Conservation (phyloP, 2,797 vertebrate genomes). For the Chaetophractus vellerosus region DNA sequence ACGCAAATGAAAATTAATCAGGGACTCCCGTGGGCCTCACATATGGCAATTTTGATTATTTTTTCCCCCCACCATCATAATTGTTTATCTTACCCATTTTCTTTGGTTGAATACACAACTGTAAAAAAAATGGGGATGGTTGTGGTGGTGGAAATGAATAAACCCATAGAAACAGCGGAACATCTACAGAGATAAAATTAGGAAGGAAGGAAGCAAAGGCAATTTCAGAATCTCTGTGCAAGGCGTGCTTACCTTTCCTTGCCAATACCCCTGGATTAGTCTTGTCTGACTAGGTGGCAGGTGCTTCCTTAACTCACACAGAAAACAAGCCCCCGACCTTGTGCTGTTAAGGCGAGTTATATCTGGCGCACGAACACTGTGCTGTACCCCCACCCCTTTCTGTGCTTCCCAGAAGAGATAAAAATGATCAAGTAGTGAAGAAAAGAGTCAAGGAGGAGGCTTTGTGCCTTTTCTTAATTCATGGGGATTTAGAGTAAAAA, state of each 20-base stretch:
- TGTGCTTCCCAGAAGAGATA: constrained; percentile 38
- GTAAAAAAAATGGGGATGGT: neutral
- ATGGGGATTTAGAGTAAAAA: constrained; percentile 66
- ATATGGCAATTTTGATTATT: constrained; percentile 64
- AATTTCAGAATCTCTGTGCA: constrained; percentile 63
- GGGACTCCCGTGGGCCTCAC: constrained; percentile 69
- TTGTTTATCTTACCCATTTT: constrained; percentile 83
- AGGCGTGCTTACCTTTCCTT: neutral
- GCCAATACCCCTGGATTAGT: constrained; percentile 28
- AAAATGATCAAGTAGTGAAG: constrained; percentile 51
- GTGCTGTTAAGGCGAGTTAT: neutral
- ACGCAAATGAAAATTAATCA: constrained; percentile 81
- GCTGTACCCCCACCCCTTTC: neutral
- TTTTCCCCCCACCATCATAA: constrained; percentile 42
- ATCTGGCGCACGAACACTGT: neutral
- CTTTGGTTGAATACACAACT: constrained; percentile 76
- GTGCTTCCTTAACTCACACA: constrained; percentile 66
- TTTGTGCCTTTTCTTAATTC: constrained; percentile 68
- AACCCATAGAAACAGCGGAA: constrained; percentile 61
- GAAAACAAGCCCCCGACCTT: constrained; percentile 39
- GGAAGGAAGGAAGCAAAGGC: constrained; percentile 78
- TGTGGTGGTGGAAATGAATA: constrained; percentile 67
- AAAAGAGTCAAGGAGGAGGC: constrained; percentile 36
- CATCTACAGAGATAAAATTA: constrained; percentile 66
- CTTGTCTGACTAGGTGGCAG: constrained; percentile 46